phyloP scores from a whole-genome alignment of 2,888 invertebrate genomes.

The Clitarchus hookeri region DNA sequence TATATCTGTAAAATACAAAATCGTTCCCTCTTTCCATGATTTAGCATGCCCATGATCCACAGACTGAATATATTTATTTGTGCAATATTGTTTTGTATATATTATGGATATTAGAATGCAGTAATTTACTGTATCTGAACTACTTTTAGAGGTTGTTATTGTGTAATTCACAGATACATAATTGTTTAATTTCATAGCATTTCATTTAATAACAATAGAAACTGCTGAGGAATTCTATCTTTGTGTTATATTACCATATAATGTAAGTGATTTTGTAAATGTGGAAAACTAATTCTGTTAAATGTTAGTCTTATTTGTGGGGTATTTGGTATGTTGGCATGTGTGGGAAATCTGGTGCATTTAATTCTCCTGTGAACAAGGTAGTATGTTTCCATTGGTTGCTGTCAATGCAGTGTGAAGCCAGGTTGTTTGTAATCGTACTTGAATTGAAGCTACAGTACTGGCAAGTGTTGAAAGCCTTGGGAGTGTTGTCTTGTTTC shows the following conservation, averaged over 20 bases:
- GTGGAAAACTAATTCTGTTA: not conserved
- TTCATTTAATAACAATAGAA: not conserved
- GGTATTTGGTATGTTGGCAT: not conserved
- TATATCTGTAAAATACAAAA: not conserved
- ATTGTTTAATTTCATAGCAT: not conserved
- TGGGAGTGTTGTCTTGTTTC: not conserved
- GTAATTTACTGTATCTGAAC: not conserved
- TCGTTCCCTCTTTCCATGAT: not conserved
- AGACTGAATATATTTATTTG: not conserved
- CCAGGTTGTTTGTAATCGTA: no score
- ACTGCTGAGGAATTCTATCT: not conserved
- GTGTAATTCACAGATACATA: not conserved
- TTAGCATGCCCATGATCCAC: not conserved
- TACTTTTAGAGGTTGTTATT: not conserved
- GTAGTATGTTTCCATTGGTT: not conserved
- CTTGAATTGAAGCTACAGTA: no score
- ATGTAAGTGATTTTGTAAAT: not conserved
- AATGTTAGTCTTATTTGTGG: not conserved
- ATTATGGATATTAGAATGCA: not conserved
- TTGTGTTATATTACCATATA: not conserved
- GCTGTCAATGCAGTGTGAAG: no score
- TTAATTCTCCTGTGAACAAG: no score
- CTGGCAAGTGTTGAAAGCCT: not conserved
- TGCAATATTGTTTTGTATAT: not conserved
- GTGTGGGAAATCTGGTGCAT: no score